These are phyloP conservation scores for Catharus fuscescens DNA, from an alignment of 2,113 vertebrate species.

Conservation along the genomic window DNA sequence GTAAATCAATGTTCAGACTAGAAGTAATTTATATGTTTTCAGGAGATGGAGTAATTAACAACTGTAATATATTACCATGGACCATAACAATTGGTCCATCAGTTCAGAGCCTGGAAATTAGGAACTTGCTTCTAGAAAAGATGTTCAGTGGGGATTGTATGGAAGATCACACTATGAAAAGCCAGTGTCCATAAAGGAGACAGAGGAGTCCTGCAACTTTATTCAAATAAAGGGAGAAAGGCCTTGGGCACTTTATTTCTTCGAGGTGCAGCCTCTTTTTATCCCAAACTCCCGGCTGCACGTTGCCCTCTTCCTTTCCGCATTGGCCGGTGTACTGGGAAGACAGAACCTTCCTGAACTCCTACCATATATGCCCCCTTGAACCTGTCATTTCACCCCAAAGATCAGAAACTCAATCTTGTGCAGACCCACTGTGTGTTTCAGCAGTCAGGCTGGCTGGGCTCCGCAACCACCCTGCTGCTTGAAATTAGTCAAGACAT, in stretches of 20 bases:
- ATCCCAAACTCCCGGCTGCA: rapidly evolving
- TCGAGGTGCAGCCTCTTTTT: not conserved
- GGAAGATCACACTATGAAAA: not conserved
- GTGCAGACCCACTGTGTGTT: not conserved
- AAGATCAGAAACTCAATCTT: not conserved
- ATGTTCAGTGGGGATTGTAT: not conserved
- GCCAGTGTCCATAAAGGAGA: not conserved
- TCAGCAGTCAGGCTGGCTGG: not conserved
- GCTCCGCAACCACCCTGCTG: not conserved
- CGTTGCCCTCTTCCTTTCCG: not conserved
- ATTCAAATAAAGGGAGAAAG: not conserved
- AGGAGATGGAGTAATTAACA: not conserved
- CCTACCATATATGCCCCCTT: not conserved
- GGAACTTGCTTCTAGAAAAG: not conserved
- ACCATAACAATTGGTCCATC: not conserved
- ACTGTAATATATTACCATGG: not conserved
- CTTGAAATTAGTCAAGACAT: not conserved
- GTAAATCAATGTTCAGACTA: not conserved
- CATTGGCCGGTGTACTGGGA: not conserved
- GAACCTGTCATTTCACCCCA: not conserved
- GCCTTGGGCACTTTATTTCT: not conserved
- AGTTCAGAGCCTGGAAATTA: not conserved
- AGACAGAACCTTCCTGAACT: not conserved
- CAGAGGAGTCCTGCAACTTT: not conserved
- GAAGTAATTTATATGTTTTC: not conserved